Base-by-base conservation (phyloP, 2,113 vertebrate genomes). In the Bambusicola thoracicus region DNA sequence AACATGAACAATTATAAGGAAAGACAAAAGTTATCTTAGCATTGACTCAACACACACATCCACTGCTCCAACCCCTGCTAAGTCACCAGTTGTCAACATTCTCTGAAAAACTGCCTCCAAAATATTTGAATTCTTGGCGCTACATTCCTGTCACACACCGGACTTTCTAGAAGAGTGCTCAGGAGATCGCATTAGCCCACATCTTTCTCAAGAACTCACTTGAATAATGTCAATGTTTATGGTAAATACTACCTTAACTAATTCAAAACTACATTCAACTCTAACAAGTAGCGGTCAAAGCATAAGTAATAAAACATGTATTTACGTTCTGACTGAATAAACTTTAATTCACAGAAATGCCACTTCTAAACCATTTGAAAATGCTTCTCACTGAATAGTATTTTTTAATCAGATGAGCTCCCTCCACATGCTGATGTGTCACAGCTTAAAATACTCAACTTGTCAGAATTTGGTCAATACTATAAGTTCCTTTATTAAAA, bases 351-450 rank as follows among this genome's bases (percentile, higher is more conserved):
- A 44, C 32, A 67, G 4, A 72, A 83, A 25, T 27, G 20, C 4
- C 6, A 43, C 43, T 27, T 82, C 6, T 18, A 72, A 92, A 29
- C 10, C 34, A n/a, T 68, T 74, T 13, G 8, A 73, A 85, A 15
- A 62, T 30, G 4, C 22, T 40, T 72, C 30, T 38, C 70, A 3
- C 1, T 67, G 27, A 85, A 81, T 1, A 0, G 7, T 8, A 49
- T 46, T 94, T 90, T 49, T 44, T 81, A 34, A 56, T 76, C 17
- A 90, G 13, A 32, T 55, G 19, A 62, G 76, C 48, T 69, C 10
- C 6, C 51, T 34, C 78, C 18, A 81, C 81, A 8, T 34, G 73
- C 27, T 63, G 21, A 40, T 10, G 55, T 0, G 0, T 11, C 7
- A 12, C 27, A 44, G 36, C 38, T 87, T 81, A n/a, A 77, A 62